These are phyloP conservation scores for Streblospio benedicti DNA, from an alignment of 1,140 invertebrate species.

Conservation along the genomic window DNA sequence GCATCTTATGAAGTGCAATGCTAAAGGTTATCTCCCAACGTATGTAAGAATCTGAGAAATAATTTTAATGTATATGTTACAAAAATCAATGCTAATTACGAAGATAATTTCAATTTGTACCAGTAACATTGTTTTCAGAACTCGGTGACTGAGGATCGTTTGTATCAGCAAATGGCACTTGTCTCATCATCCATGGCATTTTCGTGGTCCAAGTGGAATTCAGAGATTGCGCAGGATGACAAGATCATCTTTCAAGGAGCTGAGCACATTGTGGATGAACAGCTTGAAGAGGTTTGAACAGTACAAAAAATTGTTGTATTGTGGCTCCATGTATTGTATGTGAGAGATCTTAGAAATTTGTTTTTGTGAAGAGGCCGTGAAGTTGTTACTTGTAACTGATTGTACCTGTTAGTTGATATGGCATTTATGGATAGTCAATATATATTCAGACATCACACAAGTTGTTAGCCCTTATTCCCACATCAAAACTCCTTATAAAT, in stretches of 20 bases:
- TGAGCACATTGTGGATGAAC: slow-evolving; percentile 36
- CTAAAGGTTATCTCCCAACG: too few relatives aligned
- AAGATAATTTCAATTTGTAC: too few relatives aligned
- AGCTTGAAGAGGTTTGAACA: slow-evolving; percentile 33
- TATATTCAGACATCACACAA: too few relatives aligned
- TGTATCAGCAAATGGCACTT: slow-evolving; percentile 73
- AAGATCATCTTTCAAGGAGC: slow-evolving; percentile 36
- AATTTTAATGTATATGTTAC: too few relatives aligned
- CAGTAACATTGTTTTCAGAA: too few relatives aligned
- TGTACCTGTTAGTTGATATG: neutral
- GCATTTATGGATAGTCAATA: too few relatives aligned
- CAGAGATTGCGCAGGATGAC: slow-evolving; percentile 33
- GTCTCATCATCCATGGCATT: slow-evolving; percentile 68
- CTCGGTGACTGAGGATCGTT: slow-evolving; percentile 63
- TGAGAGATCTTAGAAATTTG: neutral
- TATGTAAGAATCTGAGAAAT: too few relatives aligned
- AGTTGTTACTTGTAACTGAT: neutral
- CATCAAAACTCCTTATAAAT: too few relatives aligned
- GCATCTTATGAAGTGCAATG: too few relatives aligned
- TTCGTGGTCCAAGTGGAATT: slow-evolving; percentile 82
- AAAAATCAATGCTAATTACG: too few relatives aligned
- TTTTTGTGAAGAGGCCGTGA: neutral
- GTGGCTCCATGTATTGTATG: too few relatives aligned
- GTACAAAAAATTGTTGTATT: neutral
- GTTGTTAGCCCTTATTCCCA: too few relatives aligned